Base-by-base conservation (phyloP, 2,888 invertebrate genomes). In the Amblyteles armatorius region DNA sequence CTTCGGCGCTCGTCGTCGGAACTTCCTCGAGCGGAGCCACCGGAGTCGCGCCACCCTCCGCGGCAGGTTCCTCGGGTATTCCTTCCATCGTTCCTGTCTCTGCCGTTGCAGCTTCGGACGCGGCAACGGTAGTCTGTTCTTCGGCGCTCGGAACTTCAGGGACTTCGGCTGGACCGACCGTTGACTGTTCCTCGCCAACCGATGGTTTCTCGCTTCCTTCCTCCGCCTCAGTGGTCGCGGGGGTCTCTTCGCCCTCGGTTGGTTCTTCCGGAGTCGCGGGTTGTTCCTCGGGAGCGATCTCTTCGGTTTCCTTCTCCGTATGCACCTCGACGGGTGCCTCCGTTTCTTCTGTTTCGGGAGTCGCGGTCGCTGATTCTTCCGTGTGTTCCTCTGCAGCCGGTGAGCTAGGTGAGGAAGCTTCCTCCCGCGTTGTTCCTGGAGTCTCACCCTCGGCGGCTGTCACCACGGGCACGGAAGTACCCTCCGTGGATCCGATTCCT, bases 291-390 rank as follows among this genome's bases (percentile, higher is more conserved):
- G 71, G 33, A 29, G 69, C 26, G 33, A 60, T 29, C 3, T 22
- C 40, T 6, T 52, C 40, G 13, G 67, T 76, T 68, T 63, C 52
- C 63, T 82, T 19, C 86, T 82, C 86, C 48, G 86, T 81, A n/a
- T 89, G 88, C 72, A 88, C 83, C 55, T 88, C 88, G 48, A 86
- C 40, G 50, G 83, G 78, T 83, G 82, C 82, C 36, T 83, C 79
- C 50, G 88, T 86, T 16, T 84, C 72, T 74, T 77, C 87, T 11
- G 78, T 19, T 68, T 72, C 52, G n/a, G 81, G 48, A 13, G 86
- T 76, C 67, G 85, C 55, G 2, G 78, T 44, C 69, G 80, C 71
- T 36, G 77, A 73, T 57, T 73, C 82, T 26, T 86, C 80, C 9
- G 76, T 80, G 22, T 48, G 52, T 60, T 84, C 74, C 19, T 74